phyloP scores from a whole-genome alignment of 2,113 vertebrate species.

The Notarius lentiginosus region DNA sequence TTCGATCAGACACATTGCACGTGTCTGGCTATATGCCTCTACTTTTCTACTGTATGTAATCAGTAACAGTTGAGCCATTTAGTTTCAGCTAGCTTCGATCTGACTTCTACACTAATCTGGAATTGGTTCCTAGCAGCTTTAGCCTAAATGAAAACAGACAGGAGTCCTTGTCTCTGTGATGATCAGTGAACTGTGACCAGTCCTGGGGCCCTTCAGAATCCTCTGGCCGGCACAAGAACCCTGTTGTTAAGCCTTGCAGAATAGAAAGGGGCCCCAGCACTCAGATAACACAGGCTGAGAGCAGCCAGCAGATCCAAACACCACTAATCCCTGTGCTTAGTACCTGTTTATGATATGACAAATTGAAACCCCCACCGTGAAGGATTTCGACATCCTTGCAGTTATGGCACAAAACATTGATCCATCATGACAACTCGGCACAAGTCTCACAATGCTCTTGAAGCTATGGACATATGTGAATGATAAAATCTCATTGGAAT shows the following conservation, averaged over 20 bases:
- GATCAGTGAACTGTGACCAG: constrained; percentile 77
- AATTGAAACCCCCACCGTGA: constrained; percentile 83
- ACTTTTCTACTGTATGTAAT: constrained; percentile 30
- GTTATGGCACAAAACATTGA: constrained; percentile 46
- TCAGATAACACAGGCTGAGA: constrained; percentile 84
- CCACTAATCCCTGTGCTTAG: constrained; percentile 82
- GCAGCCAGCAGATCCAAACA: constrained; percentile 81
- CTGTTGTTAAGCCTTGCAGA: constrained; percentile 82
- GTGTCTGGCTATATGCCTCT: constrained; percentile 23
- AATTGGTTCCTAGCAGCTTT: constrained; percentile 45
- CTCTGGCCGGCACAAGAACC: constrained; percentile 73
- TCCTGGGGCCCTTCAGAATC: constrained; percentile 72
- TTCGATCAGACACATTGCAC: neutral
- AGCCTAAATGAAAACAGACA: constrained; percentile 72
- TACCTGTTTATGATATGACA: constrained; percentile 95
- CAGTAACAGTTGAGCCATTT: constrained; percentile 40
- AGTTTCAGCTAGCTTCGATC: constrained; percentile 33
- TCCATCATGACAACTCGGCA: constrained; percentile 39
- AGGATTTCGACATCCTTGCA: constrained; percentile 47
- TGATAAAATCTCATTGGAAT: constrained; percentile 85
- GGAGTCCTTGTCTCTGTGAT: constrained; percentile 72
- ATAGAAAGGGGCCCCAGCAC: constrained; percentile 67
- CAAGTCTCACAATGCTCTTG: constrained; percentile 53
- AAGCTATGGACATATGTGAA: constrained; percentile 83
- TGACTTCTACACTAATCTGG: constrained; percentile 46